Conservation (phyloP, 92 coral and sea anemone species). For the Diadumene lineata region DNA sequence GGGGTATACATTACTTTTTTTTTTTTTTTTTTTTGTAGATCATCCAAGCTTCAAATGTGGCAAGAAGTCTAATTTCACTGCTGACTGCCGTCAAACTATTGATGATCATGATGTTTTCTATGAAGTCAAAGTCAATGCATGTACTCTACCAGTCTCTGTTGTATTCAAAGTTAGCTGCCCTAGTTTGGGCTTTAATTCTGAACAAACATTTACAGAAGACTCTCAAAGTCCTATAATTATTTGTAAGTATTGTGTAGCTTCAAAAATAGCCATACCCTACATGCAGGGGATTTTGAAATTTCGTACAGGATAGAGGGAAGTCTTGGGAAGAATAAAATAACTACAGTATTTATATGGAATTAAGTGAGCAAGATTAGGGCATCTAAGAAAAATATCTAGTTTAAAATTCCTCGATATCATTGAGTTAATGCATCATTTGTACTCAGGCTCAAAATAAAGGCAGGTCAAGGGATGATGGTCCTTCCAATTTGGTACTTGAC, state of each 20-base stretch:
- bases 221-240: slow-evolving; percentile 29
- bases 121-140: slow-evolving; percentile 59
- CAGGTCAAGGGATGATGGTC: too few species aligned
- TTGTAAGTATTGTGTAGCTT: slow-evolving; percentile 57
- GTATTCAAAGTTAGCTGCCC: slow-evolving; percentile 58
- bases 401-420: too few species aligned
- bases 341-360: too few species aligned
- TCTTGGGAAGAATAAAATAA: too few species aligned
- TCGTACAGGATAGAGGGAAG: too few species aligned
- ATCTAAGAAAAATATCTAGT: too few species aligned
- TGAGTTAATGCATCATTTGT: not conserved
- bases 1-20: not conserved
- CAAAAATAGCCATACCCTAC: too few species aligned
- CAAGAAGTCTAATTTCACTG: slow-evolving; percentile 43
- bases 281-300: too few species aligned
- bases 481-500: too few species aligned
- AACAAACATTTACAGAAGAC: slow-evolving; percentile 39
- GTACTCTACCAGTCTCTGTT: slow-evolving; percentile 70
- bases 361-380: too few species aligned
- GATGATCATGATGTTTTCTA: slow-evolving; percentile 59
- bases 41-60: slow-evolving; percentile 58
- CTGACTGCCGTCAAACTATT: slow-evolving; percentile 55
- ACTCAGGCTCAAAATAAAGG: not conserved
- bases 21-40: slow-evolving; percentile 37
- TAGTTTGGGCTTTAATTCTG: slow-evolving; percentile 42